A percentile compares a stretch with the other conserved stretches of the same genome.
Evolutionary conservation across 2,797 vertebrate genomes (phyloP).

Genomic region (Crypturellus tataupa): DNA sequence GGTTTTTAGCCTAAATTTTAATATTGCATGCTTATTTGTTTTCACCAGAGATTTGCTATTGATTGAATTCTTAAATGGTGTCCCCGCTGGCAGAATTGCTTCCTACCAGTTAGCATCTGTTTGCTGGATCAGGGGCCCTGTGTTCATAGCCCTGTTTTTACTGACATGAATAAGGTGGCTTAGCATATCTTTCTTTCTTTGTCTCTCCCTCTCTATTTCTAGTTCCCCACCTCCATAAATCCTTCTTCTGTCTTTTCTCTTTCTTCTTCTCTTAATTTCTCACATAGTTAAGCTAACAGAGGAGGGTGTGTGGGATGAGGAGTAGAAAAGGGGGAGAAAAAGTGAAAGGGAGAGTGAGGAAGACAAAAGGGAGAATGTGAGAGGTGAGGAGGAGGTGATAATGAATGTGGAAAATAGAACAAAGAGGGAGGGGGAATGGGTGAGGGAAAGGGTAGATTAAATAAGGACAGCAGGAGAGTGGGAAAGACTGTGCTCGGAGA

Average conservation of each 20-base stretch:
- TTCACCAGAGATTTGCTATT: slow-evolving; percentile 60
- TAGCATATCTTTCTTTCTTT: slow-evolving; percentile 62
- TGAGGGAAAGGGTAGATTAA: slow-evolving; percentile 37
- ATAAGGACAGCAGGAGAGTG: slow-evolving; percentile 6
- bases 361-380: slow-evolving; percentile 69
- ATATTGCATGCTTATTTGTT: slow-evolving; percentile 62
- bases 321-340: slow-evolving; percentile 45
- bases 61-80: slow-evolving; percentile 56
- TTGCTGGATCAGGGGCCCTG: slow-evolving; percentile 12
- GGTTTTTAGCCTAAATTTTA: slow-evolving; percentile 57
- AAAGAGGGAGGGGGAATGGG: slow-evolving; percentile 39
- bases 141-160: slow-evolving; percentile 48
- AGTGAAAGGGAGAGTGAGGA: slow-evolving; percentile 43
- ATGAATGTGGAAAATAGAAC: slow-evolving; percentile 70
- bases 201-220: slow-evolving; percentile 58
- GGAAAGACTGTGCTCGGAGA: background rate
- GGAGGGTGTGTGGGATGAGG: slow-evolving; percentile 67
- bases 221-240: slow-evolving; percentile 59
- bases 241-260: slow-evolving; percentile 69
- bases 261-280: slow-evolving; percentile 61
- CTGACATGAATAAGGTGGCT: slow-evolving; percentile 64
- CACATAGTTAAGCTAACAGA: slow-evolving; percentile 48
- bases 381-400: slow-evolving; percentile 69
- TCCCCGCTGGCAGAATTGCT: slow-evolving; percentile 55
- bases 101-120: slow-evolving; percentile 65